Base-by-base conservation (phyloP, 2,797 vertebrate species). In the Periparus ater region DNA sequence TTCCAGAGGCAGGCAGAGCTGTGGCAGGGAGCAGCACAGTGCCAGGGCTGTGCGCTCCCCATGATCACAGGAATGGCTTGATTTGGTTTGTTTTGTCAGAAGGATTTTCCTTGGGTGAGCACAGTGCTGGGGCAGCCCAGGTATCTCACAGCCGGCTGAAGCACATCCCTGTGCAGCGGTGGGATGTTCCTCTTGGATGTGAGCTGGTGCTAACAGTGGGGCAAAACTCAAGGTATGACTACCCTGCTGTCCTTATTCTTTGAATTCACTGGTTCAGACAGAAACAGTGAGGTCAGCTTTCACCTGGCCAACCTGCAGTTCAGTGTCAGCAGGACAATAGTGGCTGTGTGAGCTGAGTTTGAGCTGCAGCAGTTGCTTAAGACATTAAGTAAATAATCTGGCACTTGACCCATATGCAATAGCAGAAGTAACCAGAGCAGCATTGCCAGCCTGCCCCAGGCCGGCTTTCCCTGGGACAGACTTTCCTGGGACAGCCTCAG, bases 301-400 rank as follows among this genome's bases (percentile, higher is more conserved):
- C 76, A 70, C 73, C 66, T 44, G 47, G 29, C 45, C 72, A 58
- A 18, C 47, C 70, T 68, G 73, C 62, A 27, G 20, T n/a, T 63
- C 71, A 4, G 61, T 71, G 73, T 61, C 12, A 6, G 32, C 62
- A 42, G 71, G 60, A 58, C 51, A 54, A 61, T 36, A 4, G 4
- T 12, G 72, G 75, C 34, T 71, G 57, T 6, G 0, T 6, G 81
- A 85, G 72, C 42, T 26, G 29, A 61, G 42, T 73, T 85, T 40
- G 67, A 87, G 62, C 51, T 84, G 78, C 82, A 84, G 55, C 58
- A 87, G 83, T 85, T 94, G 60, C 74, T 88, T 79, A 67, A 93
- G 75, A 87, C 7, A 2, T 63, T 42, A 48, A 89, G 60, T 63
- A 78, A 95, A 90, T 79, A 60, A 73, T 70, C 63, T 74, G 83